Percentiles rank a stretch among this genome's conserved stretches.
Conservation (phyloP, 1,140 invertebrate genomes). For the Pentalonia nigronervosa region DNA sequence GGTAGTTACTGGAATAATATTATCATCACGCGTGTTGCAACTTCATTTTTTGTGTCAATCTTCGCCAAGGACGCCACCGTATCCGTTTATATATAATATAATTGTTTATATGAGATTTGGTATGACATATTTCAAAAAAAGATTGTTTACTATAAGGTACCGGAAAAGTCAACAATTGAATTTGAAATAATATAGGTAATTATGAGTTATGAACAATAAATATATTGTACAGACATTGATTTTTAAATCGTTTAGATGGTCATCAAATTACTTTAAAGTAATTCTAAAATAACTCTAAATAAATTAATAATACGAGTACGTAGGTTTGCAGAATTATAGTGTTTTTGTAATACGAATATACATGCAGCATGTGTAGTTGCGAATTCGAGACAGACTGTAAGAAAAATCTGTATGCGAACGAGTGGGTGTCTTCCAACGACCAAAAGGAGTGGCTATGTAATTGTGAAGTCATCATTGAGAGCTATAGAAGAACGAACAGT, state of each 20-base stretch:
- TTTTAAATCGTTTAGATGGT: neutral
- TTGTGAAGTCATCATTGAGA: constrained; percentile 55
- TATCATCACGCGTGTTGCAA: constrained; percentile 55
- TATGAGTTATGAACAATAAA: neutral
- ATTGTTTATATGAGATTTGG: constrained; percentile 28
- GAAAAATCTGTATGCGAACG: constrained; percentile 49
- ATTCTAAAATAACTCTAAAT: neutral
- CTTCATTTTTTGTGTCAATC: constrained; percentile 56
- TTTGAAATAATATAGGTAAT: neutral
- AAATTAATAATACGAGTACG: constrained; percentile 21
- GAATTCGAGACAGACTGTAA: constrained; percentile 49
- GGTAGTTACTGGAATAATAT: constrained; percentile 57
- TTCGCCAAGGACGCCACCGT: constrained; percentile 49
- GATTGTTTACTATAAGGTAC: constrained; percentile 16
- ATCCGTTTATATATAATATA: constrained; percentile 24
- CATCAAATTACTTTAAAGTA: neutral
- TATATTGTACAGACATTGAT: neutral
- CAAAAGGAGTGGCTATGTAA: constrained; percentile 50
- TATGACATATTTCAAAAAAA: constrained; percentile 10
- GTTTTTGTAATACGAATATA: constrained; percentile 40
- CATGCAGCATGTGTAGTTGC: neutral
- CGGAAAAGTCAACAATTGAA: constrained; percentile 25
- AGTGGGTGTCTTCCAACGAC: constrained; percentile 49
- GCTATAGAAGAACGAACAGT: constrained; percentile 26
- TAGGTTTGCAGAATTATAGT: constrained; percentile 50